These are phyloP conservation scores for Metacarcinus magister DNA, from an alignment of 2,888 invertebrate species.

Conservation along the genomic window DNA sequence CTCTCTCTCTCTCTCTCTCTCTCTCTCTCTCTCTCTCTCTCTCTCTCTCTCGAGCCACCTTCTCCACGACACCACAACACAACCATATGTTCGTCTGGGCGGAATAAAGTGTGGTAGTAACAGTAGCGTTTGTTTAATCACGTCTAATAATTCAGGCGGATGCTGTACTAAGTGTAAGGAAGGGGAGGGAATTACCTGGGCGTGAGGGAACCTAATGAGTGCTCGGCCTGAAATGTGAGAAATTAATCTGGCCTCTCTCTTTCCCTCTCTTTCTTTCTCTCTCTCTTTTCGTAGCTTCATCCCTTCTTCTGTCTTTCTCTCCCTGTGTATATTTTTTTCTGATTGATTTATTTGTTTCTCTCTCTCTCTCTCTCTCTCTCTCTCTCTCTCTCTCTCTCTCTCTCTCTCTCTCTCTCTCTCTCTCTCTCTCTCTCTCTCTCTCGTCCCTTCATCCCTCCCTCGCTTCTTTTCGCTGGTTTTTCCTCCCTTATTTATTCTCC, in stretches of 20 bases:
- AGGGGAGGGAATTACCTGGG: constrained; percentile 28
- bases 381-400: not conserved
- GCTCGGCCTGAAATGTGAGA: not conserved
- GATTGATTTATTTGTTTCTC: too few relatives aligned
- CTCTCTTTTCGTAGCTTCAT: not conserved
- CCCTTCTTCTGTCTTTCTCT: not conserved
- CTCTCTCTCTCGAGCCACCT: not conserved
- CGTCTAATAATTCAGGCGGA: not conserved
- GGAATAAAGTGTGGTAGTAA: not conserved
- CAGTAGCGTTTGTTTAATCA: constrained; percentile 4
- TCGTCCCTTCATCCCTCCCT: not conserved
- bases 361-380: not conserved
- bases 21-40: not conserved
- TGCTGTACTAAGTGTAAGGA: not conserved
- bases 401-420: not conserved
- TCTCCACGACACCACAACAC: not conserved
- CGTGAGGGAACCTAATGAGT: not conserved
- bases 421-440: not conserved
- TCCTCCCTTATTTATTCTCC: not conserved
- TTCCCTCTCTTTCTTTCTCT: not conserved
- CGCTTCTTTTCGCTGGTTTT: not conserved
- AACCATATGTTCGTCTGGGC: not conserved
- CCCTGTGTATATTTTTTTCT: not conserved
- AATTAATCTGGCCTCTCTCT: not conserved
- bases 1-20: not conserved